Conservation (phyloP, 2,797 vertebrate genomes). For the Tauraco hartlaubi region DNA sequence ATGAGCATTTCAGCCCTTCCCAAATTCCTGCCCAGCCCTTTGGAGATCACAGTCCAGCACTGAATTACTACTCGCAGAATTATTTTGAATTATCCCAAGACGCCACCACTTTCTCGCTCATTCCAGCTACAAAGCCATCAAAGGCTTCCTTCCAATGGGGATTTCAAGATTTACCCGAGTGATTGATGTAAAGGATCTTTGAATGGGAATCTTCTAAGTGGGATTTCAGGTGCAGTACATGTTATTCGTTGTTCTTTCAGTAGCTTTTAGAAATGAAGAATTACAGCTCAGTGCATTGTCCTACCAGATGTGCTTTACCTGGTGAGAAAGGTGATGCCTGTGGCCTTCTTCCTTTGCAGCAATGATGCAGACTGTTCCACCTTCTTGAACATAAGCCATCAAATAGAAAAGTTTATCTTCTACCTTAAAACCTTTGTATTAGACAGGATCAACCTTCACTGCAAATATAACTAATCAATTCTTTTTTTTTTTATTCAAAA, state of each 20-base stretch:
- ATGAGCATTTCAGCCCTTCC: neutral
- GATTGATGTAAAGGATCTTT: neutral
- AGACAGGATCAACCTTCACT: neutral
- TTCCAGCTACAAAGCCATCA: neutral
- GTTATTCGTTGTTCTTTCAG: neutral
- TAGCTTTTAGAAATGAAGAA: neutral
- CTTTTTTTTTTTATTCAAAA: constrained; percentile 1
- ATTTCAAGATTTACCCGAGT: neutral
- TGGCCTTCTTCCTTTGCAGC: neutral
- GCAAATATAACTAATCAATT: neutral
- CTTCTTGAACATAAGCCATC: neutral
- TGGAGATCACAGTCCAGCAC: neutral
- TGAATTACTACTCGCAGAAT: neutral
- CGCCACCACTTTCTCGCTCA: neutral
- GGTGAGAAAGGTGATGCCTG: neutral
- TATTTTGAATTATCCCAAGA: neutral
- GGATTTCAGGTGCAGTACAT: neutral
- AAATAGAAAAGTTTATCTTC: neutral
- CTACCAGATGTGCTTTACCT: neutral
- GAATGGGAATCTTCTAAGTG: neutral
- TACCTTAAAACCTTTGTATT: neutral
- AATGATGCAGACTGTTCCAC: neutral
- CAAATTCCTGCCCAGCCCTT: neutral
- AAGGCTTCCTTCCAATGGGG: neutral
- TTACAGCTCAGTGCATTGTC: neutral